Evolutionary conservation across 2,113 vertebrate species (phyloP).

Genomic region (Rhinichthys klamathensis): DNA sequence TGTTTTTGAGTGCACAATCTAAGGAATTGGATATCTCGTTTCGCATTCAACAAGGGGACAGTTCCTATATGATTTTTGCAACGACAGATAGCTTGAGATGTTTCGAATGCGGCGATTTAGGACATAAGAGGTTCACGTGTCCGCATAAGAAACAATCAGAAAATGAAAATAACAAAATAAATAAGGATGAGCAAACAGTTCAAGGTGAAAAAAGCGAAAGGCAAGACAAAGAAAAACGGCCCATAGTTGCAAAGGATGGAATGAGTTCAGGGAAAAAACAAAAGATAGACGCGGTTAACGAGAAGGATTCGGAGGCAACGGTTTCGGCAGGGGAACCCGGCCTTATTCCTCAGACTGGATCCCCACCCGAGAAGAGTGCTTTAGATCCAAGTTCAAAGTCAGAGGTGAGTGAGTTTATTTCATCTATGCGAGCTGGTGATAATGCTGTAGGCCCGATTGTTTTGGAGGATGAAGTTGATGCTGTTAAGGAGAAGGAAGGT

Average conservation of each 20-base stretch:
- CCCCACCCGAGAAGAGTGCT: not conserved
- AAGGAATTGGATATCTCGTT: too few species aligned
- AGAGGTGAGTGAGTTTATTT: not conserved
- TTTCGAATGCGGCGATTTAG: too few species aligned
- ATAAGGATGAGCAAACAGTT: not conserved
- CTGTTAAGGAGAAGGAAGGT: not conserved
- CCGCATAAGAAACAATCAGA: too few species aligned
- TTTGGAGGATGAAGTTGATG: not conserved
- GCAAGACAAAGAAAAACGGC: not conserved
- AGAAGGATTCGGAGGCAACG: not conserved
- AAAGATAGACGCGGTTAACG: not conserved
- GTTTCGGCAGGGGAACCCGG: not conserved
- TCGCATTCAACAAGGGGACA: too few species aligned
- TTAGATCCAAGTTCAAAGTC: not conserved
- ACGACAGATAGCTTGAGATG: too few species aligned
- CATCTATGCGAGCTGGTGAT: not conserved
- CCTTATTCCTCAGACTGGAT: not conserved
- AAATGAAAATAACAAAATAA: too few species aligned
- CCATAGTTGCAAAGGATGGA: not conserved
- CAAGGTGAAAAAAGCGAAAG: not conserved
- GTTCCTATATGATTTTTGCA: too few species aligned
- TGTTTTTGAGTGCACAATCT: too few species aligned
- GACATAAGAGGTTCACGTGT: too few species aligned
- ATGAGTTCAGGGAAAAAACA: not conserved
- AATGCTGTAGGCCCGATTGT: not conserved